phyloP scores from a whole-genome alignment of 2,113 vertebrate genomes.

The Pollachius pollachius region DNA sequence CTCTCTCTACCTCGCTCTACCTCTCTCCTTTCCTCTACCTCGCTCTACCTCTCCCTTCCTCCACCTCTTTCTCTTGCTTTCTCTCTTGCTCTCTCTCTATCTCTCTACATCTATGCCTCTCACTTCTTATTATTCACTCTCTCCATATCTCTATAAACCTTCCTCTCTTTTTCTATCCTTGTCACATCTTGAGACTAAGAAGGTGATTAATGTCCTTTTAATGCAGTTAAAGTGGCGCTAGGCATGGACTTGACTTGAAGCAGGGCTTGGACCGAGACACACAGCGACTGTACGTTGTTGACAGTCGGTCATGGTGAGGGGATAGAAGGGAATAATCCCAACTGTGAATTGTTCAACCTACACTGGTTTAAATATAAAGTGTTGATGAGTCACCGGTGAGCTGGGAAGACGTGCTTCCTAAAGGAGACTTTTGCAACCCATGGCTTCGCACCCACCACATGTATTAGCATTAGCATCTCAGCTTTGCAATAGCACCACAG shows the following conservation, averaged over 20 bases:
- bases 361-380: neutral
- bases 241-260: neutral
- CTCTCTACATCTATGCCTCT: no score
- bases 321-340: neutral
- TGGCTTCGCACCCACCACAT: neutral
- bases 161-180: no score
- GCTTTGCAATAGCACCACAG: neutral
- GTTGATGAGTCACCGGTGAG: neutral
- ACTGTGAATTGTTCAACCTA: neutral
- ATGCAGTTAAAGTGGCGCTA: neutral
- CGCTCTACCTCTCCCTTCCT: no score
- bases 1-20: neutral
- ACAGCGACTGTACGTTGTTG: neutral
- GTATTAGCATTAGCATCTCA: neutral
- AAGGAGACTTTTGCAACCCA: neutral
- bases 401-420: neutral
- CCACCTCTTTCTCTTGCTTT: no score
- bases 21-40: neutral
- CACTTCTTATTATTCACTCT: no score
- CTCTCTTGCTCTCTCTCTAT: no score
- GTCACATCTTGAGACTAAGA: neutral
- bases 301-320: no score
- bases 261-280: neutral
- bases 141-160: no score
- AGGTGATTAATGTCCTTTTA: neutral